phyloP scores from a whole-genome alignment of 1,140 invertebrate species.

The Macrosteles quadrilineatus region DNA sequence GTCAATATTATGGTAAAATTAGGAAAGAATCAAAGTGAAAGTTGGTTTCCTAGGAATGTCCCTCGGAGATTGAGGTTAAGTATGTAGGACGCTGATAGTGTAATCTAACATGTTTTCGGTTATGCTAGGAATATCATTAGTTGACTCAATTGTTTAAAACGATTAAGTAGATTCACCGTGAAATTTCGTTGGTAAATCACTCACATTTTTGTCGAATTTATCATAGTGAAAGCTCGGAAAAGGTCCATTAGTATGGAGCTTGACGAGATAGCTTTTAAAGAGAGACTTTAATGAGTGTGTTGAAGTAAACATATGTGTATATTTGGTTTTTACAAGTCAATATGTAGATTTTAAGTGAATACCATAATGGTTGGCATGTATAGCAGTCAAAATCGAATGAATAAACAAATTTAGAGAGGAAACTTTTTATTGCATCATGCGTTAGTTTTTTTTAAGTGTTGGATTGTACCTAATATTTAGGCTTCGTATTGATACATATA shows the following conservation, averaged over 20 bases:
- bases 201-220: background rate
- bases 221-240: background rate
- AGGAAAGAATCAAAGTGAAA: background rate
- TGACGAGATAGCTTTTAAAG: background rate
- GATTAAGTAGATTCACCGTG: background rate
- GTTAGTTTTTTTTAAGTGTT: too few species aligned
- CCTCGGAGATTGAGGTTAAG: slow-evolving; percentile 6
- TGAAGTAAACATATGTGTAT: too few species aligned
- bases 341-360: too few species aligned
- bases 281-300: too few species aligned
- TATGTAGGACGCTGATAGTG: background rate
- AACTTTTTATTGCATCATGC: too few species aligned
- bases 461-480: too few species aligned
- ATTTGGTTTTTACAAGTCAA: too few species aligned
- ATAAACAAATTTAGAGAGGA: too few species aligned
- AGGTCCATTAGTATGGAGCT: background rate
- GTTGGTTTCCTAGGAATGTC: background rate
- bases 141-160: background rate
- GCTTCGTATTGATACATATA: too few species aligned
- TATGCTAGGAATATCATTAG: background rate
- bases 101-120: background rate
- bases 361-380: too few species aligned
- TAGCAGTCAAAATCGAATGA: too few species aligned
- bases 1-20: background rate
- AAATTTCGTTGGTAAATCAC: background rate